phyloP scores from a whole-genome alignment of 2,113 vertebrate genomes.

The Megaceryle maxima region DNA sequence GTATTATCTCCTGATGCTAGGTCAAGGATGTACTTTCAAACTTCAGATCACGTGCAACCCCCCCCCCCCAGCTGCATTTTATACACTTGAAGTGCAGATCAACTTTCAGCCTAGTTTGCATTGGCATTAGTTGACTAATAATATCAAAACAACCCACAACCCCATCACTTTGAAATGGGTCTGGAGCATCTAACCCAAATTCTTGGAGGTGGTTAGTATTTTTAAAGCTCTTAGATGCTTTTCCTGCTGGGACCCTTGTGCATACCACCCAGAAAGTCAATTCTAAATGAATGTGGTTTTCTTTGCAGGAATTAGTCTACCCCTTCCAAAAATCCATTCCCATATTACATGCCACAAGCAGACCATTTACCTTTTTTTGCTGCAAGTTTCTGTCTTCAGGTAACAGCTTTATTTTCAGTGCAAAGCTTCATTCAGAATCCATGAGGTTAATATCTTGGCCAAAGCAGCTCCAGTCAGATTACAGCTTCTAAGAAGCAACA shows the following conservation, averaged over 20 bases:
- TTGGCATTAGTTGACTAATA: background rate
- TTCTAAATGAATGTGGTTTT: background rate
- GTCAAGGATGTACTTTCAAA: background rate
- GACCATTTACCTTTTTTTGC: background rate
- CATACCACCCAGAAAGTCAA: background rate
- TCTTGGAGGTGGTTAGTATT: background rate
- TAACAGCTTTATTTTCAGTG: background rate
- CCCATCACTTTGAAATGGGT: background rate
- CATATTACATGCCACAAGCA: background rate
- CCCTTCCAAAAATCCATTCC: background rate
- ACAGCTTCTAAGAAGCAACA: background rate
- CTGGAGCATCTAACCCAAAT: background rate
- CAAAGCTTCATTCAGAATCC: fast-evolving
- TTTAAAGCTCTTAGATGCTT: background rate
- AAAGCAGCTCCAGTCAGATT: too few species aligned
- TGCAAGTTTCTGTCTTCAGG: background rate
- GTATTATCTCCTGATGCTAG: background rate
- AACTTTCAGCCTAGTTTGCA: background rate
- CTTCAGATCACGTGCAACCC: background rate
- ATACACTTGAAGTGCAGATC: background rate
- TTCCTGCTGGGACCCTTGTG: background rate
- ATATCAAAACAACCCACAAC: background rate
- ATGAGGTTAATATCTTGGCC: fast-evolving
- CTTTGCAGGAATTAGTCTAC: background rate
- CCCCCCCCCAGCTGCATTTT: background rate